phyloP scores from a whole-genome alignment of 2,113 vertebrate genomes.

The Ictalurus punctatus region DNA sequence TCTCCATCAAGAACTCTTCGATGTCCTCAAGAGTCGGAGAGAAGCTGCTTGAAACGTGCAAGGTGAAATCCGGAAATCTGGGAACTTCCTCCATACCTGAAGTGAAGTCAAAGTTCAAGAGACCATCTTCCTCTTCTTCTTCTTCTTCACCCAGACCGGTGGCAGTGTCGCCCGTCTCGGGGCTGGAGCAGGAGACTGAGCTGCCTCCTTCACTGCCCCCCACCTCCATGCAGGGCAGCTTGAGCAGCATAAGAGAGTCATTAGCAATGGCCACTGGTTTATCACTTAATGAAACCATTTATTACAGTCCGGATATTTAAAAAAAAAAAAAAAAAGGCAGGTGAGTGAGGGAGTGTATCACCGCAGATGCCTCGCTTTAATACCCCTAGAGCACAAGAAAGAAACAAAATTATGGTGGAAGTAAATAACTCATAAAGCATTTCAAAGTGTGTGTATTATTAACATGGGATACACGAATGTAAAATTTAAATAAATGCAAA shows the following conservation, averaged over 20 bases:
- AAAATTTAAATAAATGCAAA: background rate
- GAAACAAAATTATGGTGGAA: background rate
- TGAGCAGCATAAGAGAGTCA: slow-evolving; percentile 66
- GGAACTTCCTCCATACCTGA: slow-evolving; percentile 41
- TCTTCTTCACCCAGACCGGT: slow-evolving; percentile 60
- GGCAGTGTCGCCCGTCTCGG: slow-evolving; percentile 53
- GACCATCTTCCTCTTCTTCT: slow-evolving; percentile 63
- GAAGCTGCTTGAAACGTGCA: slow-evolving; percentile 72
- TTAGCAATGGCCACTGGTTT: slow-evolving; percentile 70
- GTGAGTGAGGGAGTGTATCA: slow-evolving; percentile 24
- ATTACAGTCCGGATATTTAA: slow-evolving; percentile 58
- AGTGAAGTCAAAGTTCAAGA: slow-evolving; percentile 53
- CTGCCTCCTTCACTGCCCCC: slow-evolving; percentile 65
- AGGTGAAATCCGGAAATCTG: slow-evolving; percentile 74
- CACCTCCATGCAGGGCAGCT: slow-evolving; percentile 60
- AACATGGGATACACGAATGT: background rate
- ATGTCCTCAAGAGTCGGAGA: slow-evolving; percentile 87
- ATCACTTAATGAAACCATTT: slow-evolving; percentile 84
- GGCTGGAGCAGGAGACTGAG: slow-evolving; percentile 66
- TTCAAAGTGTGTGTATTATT: background rate
- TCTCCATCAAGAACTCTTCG: slow-evolving; percentile 84
- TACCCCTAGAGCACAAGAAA: slow-evolving; percentile 42
- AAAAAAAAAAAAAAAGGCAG: background rate
- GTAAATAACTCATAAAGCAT: background rate
- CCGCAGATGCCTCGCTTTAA: slow-evolving; percentile 16